Conservation (phyloP, 1,140 invertebrate species). For the Platorchestia sp. region DNA sequence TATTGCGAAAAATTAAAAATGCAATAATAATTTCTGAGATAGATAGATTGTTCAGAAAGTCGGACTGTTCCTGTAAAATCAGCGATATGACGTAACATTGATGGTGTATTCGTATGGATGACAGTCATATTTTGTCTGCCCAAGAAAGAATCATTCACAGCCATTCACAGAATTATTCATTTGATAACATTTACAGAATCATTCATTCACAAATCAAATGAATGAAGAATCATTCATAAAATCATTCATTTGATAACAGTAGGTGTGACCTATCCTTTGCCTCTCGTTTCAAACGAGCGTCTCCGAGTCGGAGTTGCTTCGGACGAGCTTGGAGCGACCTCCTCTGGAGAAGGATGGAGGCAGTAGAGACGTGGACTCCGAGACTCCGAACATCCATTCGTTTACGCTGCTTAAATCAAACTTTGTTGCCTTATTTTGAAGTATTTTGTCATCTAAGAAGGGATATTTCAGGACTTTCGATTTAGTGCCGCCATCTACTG, state of each 20-base stretch:
- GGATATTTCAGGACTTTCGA: background rate
- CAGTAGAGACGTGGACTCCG: background rate
- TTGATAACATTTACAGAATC: no score
- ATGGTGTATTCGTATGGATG: background rate
- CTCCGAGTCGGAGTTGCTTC: conserved; percentile 14
- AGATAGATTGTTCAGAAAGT: background rate
- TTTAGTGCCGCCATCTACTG: background rate
- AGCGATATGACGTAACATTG: background rate
- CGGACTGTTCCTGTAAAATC: background rate
- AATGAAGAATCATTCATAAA: no score
- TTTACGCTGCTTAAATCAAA: background rate
- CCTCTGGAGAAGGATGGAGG: background rate
- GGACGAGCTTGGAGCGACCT: background rate
- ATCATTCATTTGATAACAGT: background rate
- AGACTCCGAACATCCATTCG: background rate
- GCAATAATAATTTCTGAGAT: background rate
- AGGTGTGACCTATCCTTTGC: background rate
- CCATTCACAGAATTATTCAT: background rate
- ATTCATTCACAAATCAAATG: no score
- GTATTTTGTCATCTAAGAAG: background rate
- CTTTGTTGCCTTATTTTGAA: background rate
- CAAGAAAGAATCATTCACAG: background rate
- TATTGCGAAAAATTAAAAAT: background rate
- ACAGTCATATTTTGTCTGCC: background rate
- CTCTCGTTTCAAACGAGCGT: background rate